Evolutionary conservation across 2,797 vertebrate species (phyloP), one percentile per base, ranked within the genome.

Genomic region (Arnoldichthys spilopterus): DNA sequence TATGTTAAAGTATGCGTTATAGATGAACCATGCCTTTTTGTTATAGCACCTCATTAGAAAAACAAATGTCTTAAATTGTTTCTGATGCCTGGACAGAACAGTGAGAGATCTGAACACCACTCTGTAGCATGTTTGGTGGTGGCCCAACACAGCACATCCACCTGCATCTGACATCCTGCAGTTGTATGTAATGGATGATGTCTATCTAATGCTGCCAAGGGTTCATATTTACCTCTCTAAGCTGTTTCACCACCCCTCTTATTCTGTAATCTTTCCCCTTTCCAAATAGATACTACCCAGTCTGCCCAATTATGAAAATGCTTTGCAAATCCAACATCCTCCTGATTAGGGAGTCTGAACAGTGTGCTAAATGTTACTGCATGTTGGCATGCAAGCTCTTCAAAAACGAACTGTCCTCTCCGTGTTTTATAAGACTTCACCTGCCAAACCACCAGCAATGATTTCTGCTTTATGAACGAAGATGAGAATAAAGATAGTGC

Each of bases 401-500:
- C 16, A 51, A 40, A 61, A 40, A n/a, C 45, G 24, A 24, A 18
- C 24, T 26, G 61, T n/a, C 49, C 16, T 74, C 45, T 45, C 13
- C 0, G 6, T 72, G 59, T 54, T 76, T 78, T 37, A 40, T 66
- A 77, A 22, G 53, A 24, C 22, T 66, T 73, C 67, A 59, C 22
- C 59, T 56, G 49, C 71, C 74, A 85, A 85, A 54, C 76, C 76
- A 49, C 6, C 30, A 83, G 64, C 18, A 77, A 88, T 78, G 86
- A 85, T 89, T 88, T 90, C 81, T 78, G 76, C 80, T 80, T 83
- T 78, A 22, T 78, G 72, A 87, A 51, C 59, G 67, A 59, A 87
- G 86, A 83, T 83, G 84, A 86, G 85, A 91, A 86, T 86, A 85
- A 82, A 86, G 83, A 81, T 80, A 72, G 80, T 81, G 81, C 84